Evolutionary conservation across 2,888 invertebrate genomes (phyloP).

Genomic region (Macaria liturata): DNA sequence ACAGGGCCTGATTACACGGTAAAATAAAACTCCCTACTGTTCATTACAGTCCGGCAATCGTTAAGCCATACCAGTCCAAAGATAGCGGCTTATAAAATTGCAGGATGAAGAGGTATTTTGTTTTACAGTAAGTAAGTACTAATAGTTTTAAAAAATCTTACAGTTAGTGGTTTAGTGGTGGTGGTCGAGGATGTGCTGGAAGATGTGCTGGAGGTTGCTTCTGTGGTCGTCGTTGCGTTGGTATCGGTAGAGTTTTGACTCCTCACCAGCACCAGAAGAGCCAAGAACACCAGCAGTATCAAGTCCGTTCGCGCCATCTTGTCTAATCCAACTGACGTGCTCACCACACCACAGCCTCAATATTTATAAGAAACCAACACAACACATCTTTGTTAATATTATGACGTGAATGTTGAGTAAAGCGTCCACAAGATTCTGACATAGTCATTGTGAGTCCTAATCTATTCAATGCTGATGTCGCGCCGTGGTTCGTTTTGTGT

Average conservation of each 20-base stretch:
- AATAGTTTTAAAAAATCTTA: too few species aligned
- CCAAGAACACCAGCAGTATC: conserved; percentile 40
- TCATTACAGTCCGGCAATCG: too few species aligned
- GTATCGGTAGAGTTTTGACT: conserved; percentile 37
- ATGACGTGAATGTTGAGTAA: conserved; percentile 19
- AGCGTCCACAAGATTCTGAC: conserved; percentile 11
- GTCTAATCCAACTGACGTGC: conserved; percentile 27
- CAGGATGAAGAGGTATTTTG: too few species aligned
- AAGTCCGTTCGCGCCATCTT: conserved; percentile 43
- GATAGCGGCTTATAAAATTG: too few species aligned
- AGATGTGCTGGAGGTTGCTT: conserved; percentile 7
- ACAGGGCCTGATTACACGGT: too few species aligned
- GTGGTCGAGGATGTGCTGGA: conserved; percentile 3
- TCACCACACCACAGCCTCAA: conserved; percentile 3
- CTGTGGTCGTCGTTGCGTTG: conserved; percentile 24
- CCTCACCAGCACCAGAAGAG: conserved; percentile 35
- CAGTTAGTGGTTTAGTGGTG: too few species aligned
- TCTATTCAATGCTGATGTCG: neutral
- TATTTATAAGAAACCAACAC: conserved; percentile 35
- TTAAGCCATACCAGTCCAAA: too few species aligned
- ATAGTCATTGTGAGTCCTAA: neutral
- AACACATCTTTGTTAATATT: conserved; percentile 26
- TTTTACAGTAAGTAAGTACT: too few species aligned
- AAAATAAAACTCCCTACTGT: too few species aligned
- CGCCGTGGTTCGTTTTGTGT: too few species aligned